Base-by-base conservation (phyloP, 1,140 invertebrate genomes). In the Solenopsis invicta region DNA sequence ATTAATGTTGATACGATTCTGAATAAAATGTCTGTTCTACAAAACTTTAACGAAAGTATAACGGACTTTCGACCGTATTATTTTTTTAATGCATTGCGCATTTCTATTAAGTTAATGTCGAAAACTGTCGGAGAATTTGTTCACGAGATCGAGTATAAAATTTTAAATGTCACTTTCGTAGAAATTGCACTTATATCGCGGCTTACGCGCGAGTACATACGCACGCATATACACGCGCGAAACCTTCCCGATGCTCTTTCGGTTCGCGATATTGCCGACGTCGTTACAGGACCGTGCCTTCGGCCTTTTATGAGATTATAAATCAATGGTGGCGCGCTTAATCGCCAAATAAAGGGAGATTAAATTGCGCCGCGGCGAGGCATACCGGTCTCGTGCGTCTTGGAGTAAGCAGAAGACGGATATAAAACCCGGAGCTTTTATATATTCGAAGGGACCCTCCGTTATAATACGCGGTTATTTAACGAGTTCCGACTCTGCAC, bases 221-320 rank as follows among this genome's bases (percentile, higher is more conserved):
- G n/a, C n/a, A 37, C n/a, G 8, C 18, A 34, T 10, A 56, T 12
- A 64, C 13, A 8, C 29, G 62, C 10, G 78, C 34, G 18, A 45
- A 24, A 52, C 18, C 41, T 24, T 71, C 21, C 69, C 75, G 66
- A 86, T 69, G 45, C 64, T 48, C 45, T 62, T 84, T 72, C 85
- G 12, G 41, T 50, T 61, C 13, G 66, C 66, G 78, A 85, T 74
- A 84, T 69, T 66, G 52, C 52, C 24, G 86, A 45, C 77, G 87
- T 88, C 69, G 87, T 90, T 82, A 77, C 64, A 48, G 56, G 50
- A 74, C 64, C 62, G 76, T 81, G 52, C 87, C 85, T 89, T 81
- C 88, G 72, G 66, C 72, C 87, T 77, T 92, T 92, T 92, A 92
- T 74, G 91, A 93, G 91, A 93, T 88, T 88, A 86, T 92, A 91